Percentiles rank a stretch among this genome's conserved stretches.
These are phyloP conservation scores for Meliscaeva auricollis DNA, from an alignment of 2,888 invertebrate species.

Conservation along the genomic window DNA sequence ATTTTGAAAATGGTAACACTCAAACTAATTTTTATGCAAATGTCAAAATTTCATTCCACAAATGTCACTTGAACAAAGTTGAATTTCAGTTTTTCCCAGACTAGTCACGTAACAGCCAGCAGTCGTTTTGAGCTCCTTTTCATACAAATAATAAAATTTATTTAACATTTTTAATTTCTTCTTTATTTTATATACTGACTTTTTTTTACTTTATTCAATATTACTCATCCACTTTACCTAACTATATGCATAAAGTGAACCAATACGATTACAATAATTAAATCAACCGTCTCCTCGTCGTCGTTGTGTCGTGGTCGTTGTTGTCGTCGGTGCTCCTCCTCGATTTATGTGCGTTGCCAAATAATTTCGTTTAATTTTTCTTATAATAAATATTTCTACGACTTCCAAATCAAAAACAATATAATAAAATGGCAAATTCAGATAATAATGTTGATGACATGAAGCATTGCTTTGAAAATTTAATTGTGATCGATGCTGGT, in stretches of 20 bases:
- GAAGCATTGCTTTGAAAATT: constrained; percentile 94
- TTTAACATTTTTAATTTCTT: constrained; percentile 44
- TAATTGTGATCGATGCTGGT: constrained; percentile 95
- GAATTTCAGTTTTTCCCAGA: constrained; percentile 72
- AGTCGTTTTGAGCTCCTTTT: constrained; percentile 59
- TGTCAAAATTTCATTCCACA: constrained; percentile 55
- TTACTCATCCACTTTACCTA: constrained; percentile 31
- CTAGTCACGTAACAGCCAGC: constrained; percentile 71
- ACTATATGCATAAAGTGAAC: constrained; percentile 41
- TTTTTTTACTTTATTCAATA: constrained; percentile 43
- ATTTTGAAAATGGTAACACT: neutral
- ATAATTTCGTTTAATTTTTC: constrained; percentile 16
- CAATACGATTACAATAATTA: constrained; percentile 19
- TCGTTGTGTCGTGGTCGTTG: constrained; percentile 15
- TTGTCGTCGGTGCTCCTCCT: constrained; percentile 34
- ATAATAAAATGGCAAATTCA: constrained; percentile 76
- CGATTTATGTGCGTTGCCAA: constrained; percentile 48
- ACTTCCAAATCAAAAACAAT: constrained; percentile 41
- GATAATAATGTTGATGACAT: constrained; percentile 84
- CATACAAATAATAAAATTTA: constrained; percentile 42
- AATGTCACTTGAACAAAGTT: constrained; percentile 46
- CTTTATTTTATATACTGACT: constrained; percentile 43
- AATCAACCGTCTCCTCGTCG: neutral
- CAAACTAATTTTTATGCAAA: neutral
- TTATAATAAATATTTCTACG: constrained; percentile 46